Evolutionary conservation across 2,888 invertebrate species (phyloP).

Genomic region (Caradrina clavipalpis): DNA sequence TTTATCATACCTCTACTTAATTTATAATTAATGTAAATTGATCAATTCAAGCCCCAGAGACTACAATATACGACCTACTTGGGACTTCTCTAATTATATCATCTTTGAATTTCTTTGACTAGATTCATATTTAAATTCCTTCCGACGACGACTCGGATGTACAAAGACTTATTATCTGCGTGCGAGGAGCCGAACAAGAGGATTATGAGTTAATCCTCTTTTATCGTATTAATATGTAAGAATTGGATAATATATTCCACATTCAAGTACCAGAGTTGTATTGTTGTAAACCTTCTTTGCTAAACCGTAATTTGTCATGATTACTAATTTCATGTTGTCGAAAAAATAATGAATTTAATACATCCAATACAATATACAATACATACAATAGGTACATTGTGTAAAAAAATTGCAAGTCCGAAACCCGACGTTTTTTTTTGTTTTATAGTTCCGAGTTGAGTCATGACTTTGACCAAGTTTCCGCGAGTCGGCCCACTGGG

Average conservation of each 20-base stretch:
- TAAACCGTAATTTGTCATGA: too few relatives aligned
- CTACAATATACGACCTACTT: conserved; percentile 13
- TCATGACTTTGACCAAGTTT: conserved; percentile 53
- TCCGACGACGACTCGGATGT: not conserved
- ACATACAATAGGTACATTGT: not conserved
- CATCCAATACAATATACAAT: too few relatives aligned
- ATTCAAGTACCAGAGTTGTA: not conserved
- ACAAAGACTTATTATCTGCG: conserved; percentile 20
- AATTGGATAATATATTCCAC: not conserved
- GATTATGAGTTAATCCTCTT: conserved; percentile 20
- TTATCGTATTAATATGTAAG: conserved; percentile 12
- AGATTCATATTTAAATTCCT: conserved; percentile 41
- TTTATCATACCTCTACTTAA: conserved; percentile 29
- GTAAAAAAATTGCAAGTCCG: not conserved
- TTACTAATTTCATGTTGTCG: too few relatives aligned
- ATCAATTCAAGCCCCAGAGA: conserved; percentile 38
- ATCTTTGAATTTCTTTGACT: conserved; percentile 42
- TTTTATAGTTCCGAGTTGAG: conserved; percentile 39
- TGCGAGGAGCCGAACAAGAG: conserved; percentile 18
- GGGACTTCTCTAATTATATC: conserved; percentile 30
- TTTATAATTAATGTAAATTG: conserved; percentile 45
- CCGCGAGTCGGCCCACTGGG: conserved; percentile 26
- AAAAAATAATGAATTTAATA: too few relatives aligned
- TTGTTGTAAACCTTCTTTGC: not conserved
- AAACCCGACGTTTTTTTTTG: conserved; percentile 8